phyloP scores from a whole-genome alignment of 2,888 invertebrate species.

The Loripinus fragilis region DNA sequence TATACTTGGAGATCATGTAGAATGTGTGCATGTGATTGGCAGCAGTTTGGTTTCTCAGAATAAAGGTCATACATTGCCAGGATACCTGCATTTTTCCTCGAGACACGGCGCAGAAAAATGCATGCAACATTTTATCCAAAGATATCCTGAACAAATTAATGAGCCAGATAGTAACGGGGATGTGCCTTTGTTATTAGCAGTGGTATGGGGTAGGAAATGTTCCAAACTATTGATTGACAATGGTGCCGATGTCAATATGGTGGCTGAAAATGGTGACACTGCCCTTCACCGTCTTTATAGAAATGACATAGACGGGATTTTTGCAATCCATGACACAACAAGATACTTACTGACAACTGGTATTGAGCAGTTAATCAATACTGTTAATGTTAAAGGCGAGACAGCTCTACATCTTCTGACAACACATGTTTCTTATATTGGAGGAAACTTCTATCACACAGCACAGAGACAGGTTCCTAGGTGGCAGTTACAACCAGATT shows the following conservation, averaged over 20 bases:
- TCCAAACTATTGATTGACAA: slow-evolving; percentile 85
- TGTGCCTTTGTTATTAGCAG: slow-evolving; percentile 90
- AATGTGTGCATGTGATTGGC: slow-evolving; percentile 72
- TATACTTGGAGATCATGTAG: slow-evolving; percentile 76
- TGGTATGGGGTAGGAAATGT: slow-evolving; percentile 89
- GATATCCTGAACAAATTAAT: slow-evolving; percentile 73
- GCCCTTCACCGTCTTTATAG: slow-evolving; percentile 84
- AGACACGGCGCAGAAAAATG: slow-evolving; percentile 86
- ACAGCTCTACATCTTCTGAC: slow-evolving; percentile 87
- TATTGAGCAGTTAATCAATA: slow-evolving; percentile 88
- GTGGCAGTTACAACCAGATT: slow-evolving; percentile 76
- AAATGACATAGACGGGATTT: slow-evolving; percentile 76
- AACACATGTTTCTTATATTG: slow-evolving; percentile 85
- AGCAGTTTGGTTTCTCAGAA: slow-evolving; percentile 30
- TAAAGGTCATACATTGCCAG: slow-evolving; percentile 29
- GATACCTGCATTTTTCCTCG: slow-evolving; percentile 77
- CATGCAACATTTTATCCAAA: slow-evolving; percentile 76
- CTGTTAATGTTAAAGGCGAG: slow-evolving; percentile 89
- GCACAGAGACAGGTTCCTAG: slow-evolving; percentile 84
- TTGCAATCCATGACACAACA: slow-evolving; percentile 87
- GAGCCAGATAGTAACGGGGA: slow-evolving; percentile 87
- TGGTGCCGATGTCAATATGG: slow-evolving; percentile 89
- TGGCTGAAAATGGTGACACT: slow-evolving; percentile 89
- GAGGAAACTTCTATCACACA: slow-evolving; percentile 69
- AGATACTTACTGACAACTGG: slow-evolving; percentile 89